Conservation (phyloP, 2,113 vertebrate species). For the Phocoena phocoena region DNA sequence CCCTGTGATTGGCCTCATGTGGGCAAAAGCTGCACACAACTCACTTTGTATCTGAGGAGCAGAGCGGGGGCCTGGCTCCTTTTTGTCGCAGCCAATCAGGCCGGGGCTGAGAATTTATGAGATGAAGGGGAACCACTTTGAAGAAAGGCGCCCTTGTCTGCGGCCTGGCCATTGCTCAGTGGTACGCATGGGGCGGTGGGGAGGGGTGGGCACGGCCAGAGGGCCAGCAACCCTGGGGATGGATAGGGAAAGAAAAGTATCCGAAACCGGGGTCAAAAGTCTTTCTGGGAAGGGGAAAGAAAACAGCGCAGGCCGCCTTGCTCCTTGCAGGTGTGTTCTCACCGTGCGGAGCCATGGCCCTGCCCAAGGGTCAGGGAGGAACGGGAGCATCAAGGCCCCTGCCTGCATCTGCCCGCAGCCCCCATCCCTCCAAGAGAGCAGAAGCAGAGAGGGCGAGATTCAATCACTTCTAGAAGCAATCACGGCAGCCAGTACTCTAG, state of each 20-base stretch:
- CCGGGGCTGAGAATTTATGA: conserved; percentile 22
- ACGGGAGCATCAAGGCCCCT: not conserved
- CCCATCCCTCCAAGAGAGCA: not conserved
- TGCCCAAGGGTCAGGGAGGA: not conserved
- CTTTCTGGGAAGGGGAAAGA: conserved; percentile 65
- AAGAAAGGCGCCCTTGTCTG: conserved; percentile 60
- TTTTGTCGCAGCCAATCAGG: conserved; percentile 40
- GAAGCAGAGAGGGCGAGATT: not conserved
- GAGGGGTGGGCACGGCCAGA: conserved; percentile 23
- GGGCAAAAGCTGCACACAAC: conserved; percentile 46
- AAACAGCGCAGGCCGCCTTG: not conserved
- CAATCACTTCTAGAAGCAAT: not conserved
- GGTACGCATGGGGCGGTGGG: conserved; percentile 30
- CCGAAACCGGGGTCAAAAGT: conserved; percentile 57
- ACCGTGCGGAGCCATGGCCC: not conserved
- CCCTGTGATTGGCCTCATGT: conserved; percentile 32
- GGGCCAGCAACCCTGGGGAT: conserved; percentile 46
- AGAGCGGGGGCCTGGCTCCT: not conserved
- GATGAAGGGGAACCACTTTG: conserved; percentile 46
- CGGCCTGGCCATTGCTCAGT: not conserved
- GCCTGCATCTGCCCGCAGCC: not conserved
- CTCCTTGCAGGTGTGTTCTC: not conserved
- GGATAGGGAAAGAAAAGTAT: conserved; percentile 53
- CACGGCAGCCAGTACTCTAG: not conserved
- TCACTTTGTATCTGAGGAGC: conserved; percentile 49